phyloP scores from a whole-genome alignment of 2,797 vertebrate species.

The Myripristis jacobus region DNA sequence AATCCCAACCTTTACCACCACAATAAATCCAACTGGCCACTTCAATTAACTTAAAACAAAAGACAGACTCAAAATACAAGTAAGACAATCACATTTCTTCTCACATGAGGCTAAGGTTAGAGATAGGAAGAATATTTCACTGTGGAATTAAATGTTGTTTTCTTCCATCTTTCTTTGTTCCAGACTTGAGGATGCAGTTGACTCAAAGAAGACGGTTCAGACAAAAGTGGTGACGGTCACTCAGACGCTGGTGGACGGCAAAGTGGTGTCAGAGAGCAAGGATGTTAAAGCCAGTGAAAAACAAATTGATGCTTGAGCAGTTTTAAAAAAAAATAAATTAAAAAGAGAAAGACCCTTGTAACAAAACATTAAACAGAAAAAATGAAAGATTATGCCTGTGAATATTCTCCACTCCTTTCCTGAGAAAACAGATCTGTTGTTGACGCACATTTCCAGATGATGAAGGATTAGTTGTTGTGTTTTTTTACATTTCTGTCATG shows the following conservation, averaged over 20 bases:
- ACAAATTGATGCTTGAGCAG: not conserved
- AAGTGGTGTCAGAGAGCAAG: constrained; percentile 87
- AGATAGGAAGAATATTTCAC: no score
- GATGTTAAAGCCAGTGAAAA: constrained; percentile 63
- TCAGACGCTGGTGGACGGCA: constrained; percentile 87
- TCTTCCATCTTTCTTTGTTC: constrained; percentile 16
- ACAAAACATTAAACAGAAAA: constrained; percentile 40
- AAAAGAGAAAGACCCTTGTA: not conserved
- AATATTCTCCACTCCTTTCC: not conserved
- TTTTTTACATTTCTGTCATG: no score
- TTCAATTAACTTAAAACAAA: not conserved
- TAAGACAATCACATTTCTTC: not conserved
- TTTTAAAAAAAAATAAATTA: constrained; percentile 43
- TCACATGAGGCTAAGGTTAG: no score
- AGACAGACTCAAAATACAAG: not conserved
- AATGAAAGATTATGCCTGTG: not conserved
- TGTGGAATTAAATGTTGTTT: not conserved
- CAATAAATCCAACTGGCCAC: constrained; percentile 12
- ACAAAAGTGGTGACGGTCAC: constrained; percentile 87
- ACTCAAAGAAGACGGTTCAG: constrained; percentile 59
- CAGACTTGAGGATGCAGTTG: constrained; percentile 85
- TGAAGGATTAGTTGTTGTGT: no score
- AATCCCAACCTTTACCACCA: not conserved
- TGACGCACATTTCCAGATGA: no score
- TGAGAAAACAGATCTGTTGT: no score